phyloP scores from a whole-genome alignment of 2,113 vertebrate species.

The Nibea albiflora region DNA sequence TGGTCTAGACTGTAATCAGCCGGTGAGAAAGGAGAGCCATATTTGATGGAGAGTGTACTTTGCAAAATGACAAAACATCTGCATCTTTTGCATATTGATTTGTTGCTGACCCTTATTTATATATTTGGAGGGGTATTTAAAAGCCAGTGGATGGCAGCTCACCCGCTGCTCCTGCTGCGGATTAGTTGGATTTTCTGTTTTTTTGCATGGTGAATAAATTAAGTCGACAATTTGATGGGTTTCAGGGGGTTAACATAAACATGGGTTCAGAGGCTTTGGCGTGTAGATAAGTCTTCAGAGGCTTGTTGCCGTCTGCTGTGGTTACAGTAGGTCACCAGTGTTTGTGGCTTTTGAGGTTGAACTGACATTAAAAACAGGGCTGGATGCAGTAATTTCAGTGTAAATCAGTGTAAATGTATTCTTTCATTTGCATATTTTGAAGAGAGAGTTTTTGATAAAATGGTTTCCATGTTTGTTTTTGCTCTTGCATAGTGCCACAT shows the following conservation, averaged over 20 bases:
- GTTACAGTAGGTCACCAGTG: background rate
- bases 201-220: slow-evolving; percentile 18
- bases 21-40: background rate
- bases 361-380: background rate
- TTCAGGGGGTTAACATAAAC: slow-evolving; percentile 8
- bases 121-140: background rate
- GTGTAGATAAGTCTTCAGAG: slow-evolving; percentile 3
- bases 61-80: background rate
- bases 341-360: slow-evolving; percentile 6
- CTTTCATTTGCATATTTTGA: background rate
- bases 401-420: background rate
- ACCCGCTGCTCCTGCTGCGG: background rate
- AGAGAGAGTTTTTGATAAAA: background rate
- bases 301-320: slow-evolving; percentile 1
- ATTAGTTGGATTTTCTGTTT: slow-evolving; percentile 7
- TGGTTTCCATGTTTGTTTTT: slow-evolving; percentile 3
- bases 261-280: slow-evolving; percentile 3
- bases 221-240: slow-evolving; percentile 14
- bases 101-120: background rate
- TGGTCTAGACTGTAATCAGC: background rate
- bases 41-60: background rate
- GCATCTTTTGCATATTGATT: background rate
- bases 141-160: background rate
- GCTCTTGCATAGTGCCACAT: background rate
- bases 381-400: background rate